A percentile compares a stretch with the other conserved stretches of the same genome.
Conservation (phyloP, 2,797 vertebrate species). For the Menidia menidia region DNA sequence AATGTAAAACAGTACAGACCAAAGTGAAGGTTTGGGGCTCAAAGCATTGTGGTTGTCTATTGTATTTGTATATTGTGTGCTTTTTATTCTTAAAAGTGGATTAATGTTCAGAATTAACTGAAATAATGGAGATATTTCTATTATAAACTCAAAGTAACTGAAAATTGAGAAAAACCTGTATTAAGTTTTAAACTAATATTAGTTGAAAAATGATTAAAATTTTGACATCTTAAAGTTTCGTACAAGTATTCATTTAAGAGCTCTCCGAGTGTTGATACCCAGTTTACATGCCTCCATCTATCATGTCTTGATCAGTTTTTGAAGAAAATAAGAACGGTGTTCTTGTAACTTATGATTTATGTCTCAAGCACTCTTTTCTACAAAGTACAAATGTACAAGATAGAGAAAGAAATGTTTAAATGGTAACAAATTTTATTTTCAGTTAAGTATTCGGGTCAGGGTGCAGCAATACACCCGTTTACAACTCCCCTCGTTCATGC, state of each 20-base stretch:
- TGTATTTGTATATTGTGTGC: background rate
- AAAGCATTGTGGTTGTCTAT: too few species aligned
- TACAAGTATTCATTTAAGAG: background rate
- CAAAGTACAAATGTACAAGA: background rate
- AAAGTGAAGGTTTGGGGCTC: background rate
- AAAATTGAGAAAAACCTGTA: background rate
- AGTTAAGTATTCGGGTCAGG: background rate
- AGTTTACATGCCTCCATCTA: background rate
- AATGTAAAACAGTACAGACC: background rate
- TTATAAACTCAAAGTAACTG: background rate
- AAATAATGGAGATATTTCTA: background rate
- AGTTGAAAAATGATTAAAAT: background rate
- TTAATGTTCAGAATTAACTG: constrained; percentile 42
- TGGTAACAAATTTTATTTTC: too few species aligned
- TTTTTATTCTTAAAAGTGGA: constrained; percentile 7
- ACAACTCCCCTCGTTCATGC: background rate
- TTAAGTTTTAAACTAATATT: background rate
- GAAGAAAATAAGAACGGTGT: background rate
- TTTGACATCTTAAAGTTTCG: constrained; percentile 7
- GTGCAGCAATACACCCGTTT: background rate
- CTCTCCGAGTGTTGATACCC: background rate
- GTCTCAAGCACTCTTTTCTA: background rate
- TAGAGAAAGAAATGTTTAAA: too few species aligned
- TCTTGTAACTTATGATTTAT: background rate
- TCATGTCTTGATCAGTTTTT: background rate